A percentile compares a stretch with the other conserved stretches of the same genome.
These are phyloP conservation scores for Wiebesia pumilae DNA, from an alignment of 1,140 invertebrate species.

Conservation along the genomic window DNA sequence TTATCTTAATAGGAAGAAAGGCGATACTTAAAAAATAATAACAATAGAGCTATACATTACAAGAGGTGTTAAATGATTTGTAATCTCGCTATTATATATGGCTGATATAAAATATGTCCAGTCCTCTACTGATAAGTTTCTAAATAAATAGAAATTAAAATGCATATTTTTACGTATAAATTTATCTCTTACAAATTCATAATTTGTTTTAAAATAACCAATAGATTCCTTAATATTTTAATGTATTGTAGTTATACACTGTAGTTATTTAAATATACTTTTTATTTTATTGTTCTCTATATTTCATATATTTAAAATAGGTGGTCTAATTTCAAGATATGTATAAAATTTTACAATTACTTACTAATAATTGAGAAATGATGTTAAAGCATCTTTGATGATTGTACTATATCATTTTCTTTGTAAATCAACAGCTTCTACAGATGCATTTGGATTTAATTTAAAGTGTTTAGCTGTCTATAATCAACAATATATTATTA, in stretches of 20 bases:
- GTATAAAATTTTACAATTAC: conserved; percentile 11
- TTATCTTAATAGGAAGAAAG: neutral
- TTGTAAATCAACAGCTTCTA: conserved; percentile 84
- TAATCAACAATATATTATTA: conserved; percentile 60
- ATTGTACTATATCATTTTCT: conserved; percentile 74
- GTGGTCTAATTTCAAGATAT: conserved; percentile 15
- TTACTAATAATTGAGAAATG: conserved; percentile 4
- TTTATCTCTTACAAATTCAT: neutral
- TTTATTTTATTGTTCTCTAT: neutral
- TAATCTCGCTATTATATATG: neutral
- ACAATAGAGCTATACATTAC: neutral
- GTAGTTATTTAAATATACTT: neutral
- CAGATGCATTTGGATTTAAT: conserved; percentile 77
- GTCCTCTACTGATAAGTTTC: neutral
- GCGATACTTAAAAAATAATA: neutral
- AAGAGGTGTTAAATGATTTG: neutral
- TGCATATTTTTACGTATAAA: neutral
- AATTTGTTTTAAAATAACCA: neutral
- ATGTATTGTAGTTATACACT: neutral
- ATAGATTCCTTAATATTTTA: neutral
- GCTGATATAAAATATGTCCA: neutral
- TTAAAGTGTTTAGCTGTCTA: conserved; percentile 83
- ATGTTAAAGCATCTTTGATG: conserved; percentile 11
- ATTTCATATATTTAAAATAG: neutral
- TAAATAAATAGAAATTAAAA: neutral